Base-by-base conservation (phyloP, 2,888 invertebrate species). In the Agrotis ipsilon region DNA sequence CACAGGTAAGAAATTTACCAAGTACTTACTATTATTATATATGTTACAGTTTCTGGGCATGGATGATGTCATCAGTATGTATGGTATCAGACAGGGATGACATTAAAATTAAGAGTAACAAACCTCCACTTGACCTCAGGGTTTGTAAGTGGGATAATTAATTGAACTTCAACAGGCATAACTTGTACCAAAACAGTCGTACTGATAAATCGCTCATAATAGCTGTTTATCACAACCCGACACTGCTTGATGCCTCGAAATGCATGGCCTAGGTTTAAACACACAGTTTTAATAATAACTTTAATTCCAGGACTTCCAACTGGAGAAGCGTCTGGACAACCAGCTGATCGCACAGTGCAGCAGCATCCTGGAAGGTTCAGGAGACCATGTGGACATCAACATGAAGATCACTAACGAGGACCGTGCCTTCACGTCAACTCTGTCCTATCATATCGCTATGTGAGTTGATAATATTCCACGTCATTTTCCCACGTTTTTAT, bases 401-500 rank as follows among this genome's bases (percentile, higher is more conserved):
- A 97, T 98, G 97, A 96, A 96, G 67, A 99, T 99, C 84, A 97
- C 97, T 71, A 99, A 99, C 90, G 98, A 98, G 91, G 98, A 98
- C 89, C 97, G 99, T 64, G 98, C 99, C 0, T 99, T 99, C 94
- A 98, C 98, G 0, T 98, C 99, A 1, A 99, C 99, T 0, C 97
- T 99, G 43, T 99, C 99, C 84, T 99, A 99, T 92, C 97, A 98
- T 86, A 98, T 99, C 89, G 99, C 99, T n/a, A 97, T 97, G 98
- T 98, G 94, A 97, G 97, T 62, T 51, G 6, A 5, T 18, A 18
- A 27, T 51, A 13, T 18, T 16, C 21, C 7, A 51, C 21, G 21
- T 21, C 21, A 21, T 5, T 4, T 3, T 4, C 4, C 4, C 27
- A 27, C 2, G 27, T 27, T 27, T 3, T 4, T 27, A 27, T 52